These are phyloP conservation scores for Fringilla coelebs DNA, from an alignment of 2,797 vertebrate species.

Conservation along the genomic window DNA sequence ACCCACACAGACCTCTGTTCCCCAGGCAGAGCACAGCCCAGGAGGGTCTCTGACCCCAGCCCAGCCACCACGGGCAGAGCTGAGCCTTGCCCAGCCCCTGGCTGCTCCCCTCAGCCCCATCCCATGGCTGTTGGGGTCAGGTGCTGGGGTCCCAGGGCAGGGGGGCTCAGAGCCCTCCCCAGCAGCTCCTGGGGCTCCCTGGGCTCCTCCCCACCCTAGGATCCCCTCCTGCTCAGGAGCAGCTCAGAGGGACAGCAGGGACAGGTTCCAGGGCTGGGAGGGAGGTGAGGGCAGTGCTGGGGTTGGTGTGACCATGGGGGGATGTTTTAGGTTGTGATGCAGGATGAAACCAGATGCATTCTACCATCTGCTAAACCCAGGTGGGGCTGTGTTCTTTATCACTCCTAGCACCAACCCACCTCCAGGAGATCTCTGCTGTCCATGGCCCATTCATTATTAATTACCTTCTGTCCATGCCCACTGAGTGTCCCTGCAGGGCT, in stretches of 20 bases:
- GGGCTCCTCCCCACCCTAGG: neutral
- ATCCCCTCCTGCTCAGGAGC: neutral
- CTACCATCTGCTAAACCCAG: too few species aligned
- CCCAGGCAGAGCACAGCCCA: too few species aligned
- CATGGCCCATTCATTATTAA: too few species aligned
- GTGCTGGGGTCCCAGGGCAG: neutral
- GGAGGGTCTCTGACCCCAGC: neutral
- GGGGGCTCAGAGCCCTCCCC: neutral
- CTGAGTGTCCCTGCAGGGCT: too few species aligned
- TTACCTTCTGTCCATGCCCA: too few species aligned
- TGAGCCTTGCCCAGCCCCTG: neutral
- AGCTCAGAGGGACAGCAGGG: neutral
- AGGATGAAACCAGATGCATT: too few species aligned
- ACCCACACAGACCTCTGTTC: neutral
- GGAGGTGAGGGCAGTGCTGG: neutral
- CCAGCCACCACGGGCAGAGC: rapidly evolving
- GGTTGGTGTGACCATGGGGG: neutral
- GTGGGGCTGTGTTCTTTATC: too few species aligned
- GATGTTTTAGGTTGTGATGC: neutral
- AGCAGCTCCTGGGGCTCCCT: neutral
- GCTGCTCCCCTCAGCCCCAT: neutral
- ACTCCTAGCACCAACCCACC: too few species aligned
- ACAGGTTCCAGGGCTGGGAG: neutral
- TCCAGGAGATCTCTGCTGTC: too few species aligned
- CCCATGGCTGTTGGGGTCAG: too few species aligned